These are phyloP conservation scores for Polydrusus tereticollis DNA, from an alignment of 2,888 invertebrate genomes.

Conservation along the genomic window DNA sequence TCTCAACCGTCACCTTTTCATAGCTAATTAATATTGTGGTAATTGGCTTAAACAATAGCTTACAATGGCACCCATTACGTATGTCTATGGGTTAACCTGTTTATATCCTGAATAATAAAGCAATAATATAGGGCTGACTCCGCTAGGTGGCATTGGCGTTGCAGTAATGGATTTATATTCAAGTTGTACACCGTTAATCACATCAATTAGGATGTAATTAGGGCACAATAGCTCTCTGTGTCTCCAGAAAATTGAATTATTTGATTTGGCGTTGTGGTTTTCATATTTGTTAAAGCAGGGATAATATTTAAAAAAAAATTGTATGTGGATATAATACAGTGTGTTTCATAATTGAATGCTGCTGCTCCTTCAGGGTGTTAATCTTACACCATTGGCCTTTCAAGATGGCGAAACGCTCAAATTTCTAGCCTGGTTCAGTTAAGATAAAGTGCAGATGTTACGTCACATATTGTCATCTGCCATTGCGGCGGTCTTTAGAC, in stretches of 20 bases:
- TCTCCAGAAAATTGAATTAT: conserved; percentile 40
- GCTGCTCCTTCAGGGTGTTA: too few species aligned
- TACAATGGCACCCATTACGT: conserved; percentile 40
- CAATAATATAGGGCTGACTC: conserved; percentile 29
- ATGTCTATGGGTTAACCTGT: conserved; percentile 43
- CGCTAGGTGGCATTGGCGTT: conserved; percentile 37
- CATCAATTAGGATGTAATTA: conserved; percentile 47
- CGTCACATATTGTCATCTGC: too few species aligned
- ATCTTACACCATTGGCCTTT: too few species aligned
- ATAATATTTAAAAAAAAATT: too few species aligned
- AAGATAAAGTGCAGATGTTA: too few species aligned
- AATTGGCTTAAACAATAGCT: conserved; percentile 36
- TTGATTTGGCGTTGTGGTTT: conserved; percentile 20
- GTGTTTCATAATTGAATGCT: too few species aligned
- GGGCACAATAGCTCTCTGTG: conserved; percentile 41
- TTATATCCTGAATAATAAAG: conserved; percentile 43
- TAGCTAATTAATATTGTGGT: conserved; percentile 40
- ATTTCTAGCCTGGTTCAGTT: too few species aligned
- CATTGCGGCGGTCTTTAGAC: too few species aligned
- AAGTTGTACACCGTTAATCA: conserved; percentile 46
- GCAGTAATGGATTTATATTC: conserved; percentile 47
- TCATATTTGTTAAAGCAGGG: conserved; percentile 1
- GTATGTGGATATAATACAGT: too few species aligned
- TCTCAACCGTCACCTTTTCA: not conserved
- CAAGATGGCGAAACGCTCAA: too few species aligned